Evolutionary conservation across 2,888 invertebrate genomes (phyloP), one percentile per base, ranked within the genome.

Genomic region (Drosophila acutilabella): DNA sequence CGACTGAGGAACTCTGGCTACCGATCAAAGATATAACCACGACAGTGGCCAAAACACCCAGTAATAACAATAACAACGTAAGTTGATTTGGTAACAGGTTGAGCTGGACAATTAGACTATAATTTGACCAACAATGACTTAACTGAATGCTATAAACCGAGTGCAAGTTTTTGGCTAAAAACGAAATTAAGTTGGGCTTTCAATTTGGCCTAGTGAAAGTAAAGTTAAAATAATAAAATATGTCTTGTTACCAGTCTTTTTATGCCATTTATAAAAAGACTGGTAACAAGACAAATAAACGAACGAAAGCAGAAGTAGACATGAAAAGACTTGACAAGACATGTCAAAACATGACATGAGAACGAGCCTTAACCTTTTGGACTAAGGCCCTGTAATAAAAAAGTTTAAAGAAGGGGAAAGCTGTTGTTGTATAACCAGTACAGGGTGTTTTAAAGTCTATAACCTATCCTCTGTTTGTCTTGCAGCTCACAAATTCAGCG

Each of bases 1-100:
- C 88, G 38, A 92, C 91, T 3, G 92, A 92, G 50, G 92, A 92
- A 74, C 78, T 92, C 8, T 92, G 93, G 93, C 71, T 91, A 74
- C 92, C 92, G 8, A 91, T 92, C 33, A 92, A 91, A 74, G 93
- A 92, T 66, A 92, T 92, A 65, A 92, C 88, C 26, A 90, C 91
- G 6, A 92, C 92, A 3, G 82, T 89, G 41, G 72, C 82, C 23
- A 90, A 84, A 59, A 74, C 80, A 4, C 83, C 88, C 56, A 69
- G 11, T 52, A 83, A 70, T 26, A 82, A 86, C 45, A 88, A 86
- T 44, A 88, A 64, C 18, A 81, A 78, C 52, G 84, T 85, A 85
- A 89, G 84, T 71, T 64, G 68, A 48, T 7, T 10, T 13, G 30
- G 10, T 54, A 67, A 60, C 57, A 50, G 36, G 30, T 56, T 44